phyloP scores from a whole-genome alignment of 2,113 vertebrate species.

The Apus apus region DNA sequence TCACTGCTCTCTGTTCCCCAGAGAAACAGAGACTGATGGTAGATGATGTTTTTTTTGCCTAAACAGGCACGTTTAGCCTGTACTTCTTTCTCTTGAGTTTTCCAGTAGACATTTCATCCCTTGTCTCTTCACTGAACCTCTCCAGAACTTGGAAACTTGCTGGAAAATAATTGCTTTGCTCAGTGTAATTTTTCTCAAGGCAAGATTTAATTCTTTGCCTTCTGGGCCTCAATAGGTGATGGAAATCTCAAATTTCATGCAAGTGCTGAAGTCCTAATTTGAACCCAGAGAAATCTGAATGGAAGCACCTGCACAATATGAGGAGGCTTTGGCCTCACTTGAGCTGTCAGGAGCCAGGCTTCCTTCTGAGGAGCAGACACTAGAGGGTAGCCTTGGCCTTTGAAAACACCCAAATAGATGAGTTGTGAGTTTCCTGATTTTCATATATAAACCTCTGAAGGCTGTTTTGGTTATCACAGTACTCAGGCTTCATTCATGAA shows the following conservation, averaged over 20 bases:
- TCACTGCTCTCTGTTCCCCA: background rate
- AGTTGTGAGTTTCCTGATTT: background rate
- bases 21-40: background rate
- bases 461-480: background rate
- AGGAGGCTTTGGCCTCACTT: background rate
- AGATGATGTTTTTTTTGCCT: background rate
- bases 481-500: background rate
- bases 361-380: background rate
- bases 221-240: background rate
- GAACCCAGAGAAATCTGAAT: background rate
- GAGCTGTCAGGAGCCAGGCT: background rate
- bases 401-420: background rate
- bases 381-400: slow-evolving; percentile 42
- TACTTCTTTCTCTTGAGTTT: background rate
- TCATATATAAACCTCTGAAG: background rate
- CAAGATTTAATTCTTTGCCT: background rate
- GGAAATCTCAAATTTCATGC: background rate
- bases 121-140: background rate
- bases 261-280: background rate
- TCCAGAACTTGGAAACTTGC: background rate
- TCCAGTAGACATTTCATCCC: background rate
- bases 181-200: background rate
- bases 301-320: background rate
- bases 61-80: background rate
- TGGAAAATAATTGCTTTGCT: background rate